Evolutionary conservation across 2,797 vertebrate genomes (phyloP), one percentile per base, ranked within the genome.

Genomic region (Chloroceryle amazona): DNA sequence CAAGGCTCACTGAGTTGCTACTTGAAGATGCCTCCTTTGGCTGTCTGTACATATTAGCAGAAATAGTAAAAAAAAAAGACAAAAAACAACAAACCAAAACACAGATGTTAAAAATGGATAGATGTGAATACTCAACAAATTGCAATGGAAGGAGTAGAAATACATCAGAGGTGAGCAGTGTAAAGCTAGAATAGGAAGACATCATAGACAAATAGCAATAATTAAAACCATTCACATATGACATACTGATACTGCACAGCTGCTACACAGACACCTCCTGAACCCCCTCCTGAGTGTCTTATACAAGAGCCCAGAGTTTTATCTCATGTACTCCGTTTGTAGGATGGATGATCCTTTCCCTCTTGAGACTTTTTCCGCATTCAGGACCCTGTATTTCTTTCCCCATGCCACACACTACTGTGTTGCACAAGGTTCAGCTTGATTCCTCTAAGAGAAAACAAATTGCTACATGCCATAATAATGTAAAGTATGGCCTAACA

Each of bases 1-100:
- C 41, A 23, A 1, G 7, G 2, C 3, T 60, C 54, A 70, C 16
- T 3, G 1, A 0, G 8, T 39, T 63, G 3, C 6, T 65, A 4
- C 7, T 29, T 2, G 4, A 63, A 51, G 26, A 26, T 14, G 3
- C 0, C 7, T 76, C 5, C 4, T 83, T 70, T 83, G 5, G 4
- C 37, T 76, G 18, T 1, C 37, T 76, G 18, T 1, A 0, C 29
- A 8, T 49, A 11, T 19, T 19, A 61, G 19, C 0, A 3, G 9
- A 33, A 2, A 35, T 5, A 60, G 16, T 7, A 23, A 23, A 65
- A 61, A 19, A 22, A 61, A n/a, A 42, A 9, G 31, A 35, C 28
- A 19, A 26, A 46, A 35, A 19, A 12, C 7, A 37, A 9, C 37
- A 37, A 37, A 37, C 37, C 37, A 8, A 37, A 37, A 37, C 37